Evolutionary conservation across 2,113 vertebrate species (phyloP).

Genomic region (Entelurus aequoreus): DNA sequence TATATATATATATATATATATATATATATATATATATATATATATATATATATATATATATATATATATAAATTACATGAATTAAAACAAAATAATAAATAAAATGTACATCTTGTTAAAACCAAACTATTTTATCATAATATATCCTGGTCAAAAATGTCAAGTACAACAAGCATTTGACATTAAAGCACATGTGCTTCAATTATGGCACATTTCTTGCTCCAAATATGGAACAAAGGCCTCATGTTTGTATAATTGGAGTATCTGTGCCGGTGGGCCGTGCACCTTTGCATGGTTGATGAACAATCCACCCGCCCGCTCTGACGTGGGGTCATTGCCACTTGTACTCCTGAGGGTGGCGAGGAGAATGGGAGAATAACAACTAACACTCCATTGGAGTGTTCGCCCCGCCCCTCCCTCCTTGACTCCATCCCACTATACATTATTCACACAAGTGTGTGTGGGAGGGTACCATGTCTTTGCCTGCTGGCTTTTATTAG

Average conservation of each 20-base stretch:
- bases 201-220: conserved; percentile 31
- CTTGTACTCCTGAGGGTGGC: conserved; percentile 79
- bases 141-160: too few relatives aligned
- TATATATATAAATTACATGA: too few relatives aligned
- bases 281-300: conserved; percentile 13
- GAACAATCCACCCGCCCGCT: conserved; percentile 59
- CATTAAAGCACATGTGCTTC: conserved; percentile 3
- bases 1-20: too few relatives aligned
- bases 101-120: too few relatives aligned
- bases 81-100: too few relatives aligned
- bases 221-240: conserved; percentile 15
- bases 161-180: too few relatives aligned
- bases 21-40: too few relatives aligned
- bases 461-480: conserved; percentile 76
- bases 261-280: conserved; percentile 17
- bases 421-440: conserved; percentile 82
- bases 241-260: conserved; percentile 60
- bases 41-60: too few relatives aligned
- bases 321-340: conserved; percentile 66
- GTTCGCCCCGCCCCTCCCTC: conserved; percentile 68
- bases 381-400: conserved; percentile 67
- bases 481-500: conserved; percentile 97
- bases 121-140: too few relatives aligned
- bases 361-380: conserved; percentile 51
- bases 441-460: conserved; percentile 89